Evolutionary conservation across 2,888 invertebrate genomes (phyloP), one percentile per base, ranked within the genome.

Genomic region (Acanthosoma haemorrhoidale): DNA sequence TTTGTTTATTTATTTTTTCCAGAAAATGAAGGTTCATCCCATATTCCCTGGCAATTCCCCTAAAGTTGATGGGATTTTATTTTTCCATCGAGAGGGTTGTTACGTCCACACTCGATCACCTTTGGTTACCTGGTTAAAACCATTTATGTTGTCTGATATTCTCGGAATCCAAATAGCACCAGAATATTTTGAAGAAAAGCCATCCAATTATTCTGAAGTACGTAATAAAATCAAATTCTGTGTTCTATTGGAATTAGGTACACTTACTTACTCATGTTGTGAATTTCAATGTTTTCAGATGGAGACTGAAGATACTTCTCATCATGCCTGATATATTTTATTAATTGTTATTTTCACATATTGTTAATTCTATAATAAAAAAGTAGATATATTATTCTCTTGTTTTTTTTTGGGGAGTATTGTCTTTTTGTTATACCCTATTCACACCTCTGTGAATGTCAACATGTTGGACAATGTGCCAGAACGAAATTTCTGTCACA

Each of bases 101-200:
- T 98, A 98, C 78, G 84, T 85, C 6, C 82, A 87, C 66, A 94
- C 93, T 2, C 80, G 84, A 61, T 93, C 94, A 0, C 96, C 97
- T 0, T 81, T 98, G 8, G 94, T 96, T 1, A 89, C 90, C 1
- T 98, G 97, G 97, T 82, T 98, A 2, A 94, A 89, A 78, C 86
- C 91, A 0, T 94, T 85, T 78, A 96, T 96, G 96, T 78, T 96
- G 8, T 86, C 88, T 1, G 94, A 95, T 81, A 82, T 92, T 25
- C 80, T 92, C 15, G 16, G 25, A 29, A 36, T 72, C 31, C 57
- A 36, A 18, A 67, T 72, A 5, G 70, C 68, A n/a, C 69, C 72
- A n/a, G 32, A 66, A 11, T 72, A 72, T 59, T 9, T 66, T n/a
- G 43, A 43, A n/a, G 72, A 72, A 59, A 71, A 66, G 51, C 71